Evolutionary conservation across 2,113 vertebrate species (phyloP).

Genomic region (Aleadryas rufinucha): DNA sequence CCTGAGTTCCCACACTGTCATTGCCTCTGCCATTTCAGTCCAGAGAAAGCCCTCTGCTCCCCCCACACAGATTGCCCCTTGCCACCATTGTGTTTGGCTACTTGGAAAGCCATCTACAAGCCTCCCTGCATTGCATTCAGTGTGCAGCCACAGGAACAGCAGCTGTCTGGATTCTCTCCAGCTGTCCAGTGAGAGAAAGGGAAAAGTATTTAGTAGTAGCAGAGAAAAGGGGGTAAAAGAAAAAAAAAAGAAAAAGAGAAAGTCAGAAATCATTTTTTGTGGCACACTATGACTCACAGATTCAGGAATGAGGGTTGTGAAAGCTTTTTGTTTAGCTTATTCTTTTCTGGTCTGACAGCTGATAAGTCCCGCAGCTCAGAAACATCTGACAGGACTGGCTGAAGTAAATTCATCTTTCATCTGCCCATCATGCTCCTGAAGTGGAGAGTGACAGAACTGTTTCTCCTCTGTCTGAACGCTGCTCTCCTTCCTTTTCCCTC

Average conservation of each 20-base stretch:
- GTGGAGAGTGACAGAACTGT: slow-evolving; percentile 56
- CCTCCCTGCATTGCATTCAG: neutral
- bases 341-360: slow-evolving; percentile 65
- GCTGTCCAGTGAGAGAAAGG: slow-evolving; percentile 36
- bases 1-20: neutral
- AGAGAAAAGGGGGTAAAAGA: neutral
- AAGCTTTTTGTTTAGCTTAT: slow-evolving; percentile 70
- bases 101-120: slow-evolving; percentile 1
- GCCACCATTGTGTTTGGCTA: neutral
- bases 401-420: slow-evolving; percentile 64
- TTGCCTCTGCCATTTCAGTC: neutral
- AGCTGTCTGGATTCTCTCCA: slow-evolving; percentile 7
- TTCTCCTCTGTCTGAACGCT: neutral
- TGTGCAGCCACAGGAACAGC: neutral
- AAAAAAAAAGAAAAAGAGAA: neutral
- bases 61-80: neutral
- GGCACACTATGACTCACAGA: slow-evolving; percentile 29
- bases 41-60: neutral
- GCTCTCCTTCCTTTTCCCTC: neutral
- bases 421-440: slow-evolving; percentile 66
- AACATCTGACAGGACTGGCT: slow-evolving; percentile 50
- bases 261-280: slow-evolving; percentile 39
- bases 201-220: slow-evolving; percentile 15
- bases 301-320: slow-evolving; percentile 47
- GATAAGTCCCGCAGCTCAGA: slow-evolving; percentile 65